Evolutionary conservation across 2,888 invertebrate species (phyloP), one percentile per base, ranked within the genome.

Genomic region (Agonopterix arenella): DNA sequence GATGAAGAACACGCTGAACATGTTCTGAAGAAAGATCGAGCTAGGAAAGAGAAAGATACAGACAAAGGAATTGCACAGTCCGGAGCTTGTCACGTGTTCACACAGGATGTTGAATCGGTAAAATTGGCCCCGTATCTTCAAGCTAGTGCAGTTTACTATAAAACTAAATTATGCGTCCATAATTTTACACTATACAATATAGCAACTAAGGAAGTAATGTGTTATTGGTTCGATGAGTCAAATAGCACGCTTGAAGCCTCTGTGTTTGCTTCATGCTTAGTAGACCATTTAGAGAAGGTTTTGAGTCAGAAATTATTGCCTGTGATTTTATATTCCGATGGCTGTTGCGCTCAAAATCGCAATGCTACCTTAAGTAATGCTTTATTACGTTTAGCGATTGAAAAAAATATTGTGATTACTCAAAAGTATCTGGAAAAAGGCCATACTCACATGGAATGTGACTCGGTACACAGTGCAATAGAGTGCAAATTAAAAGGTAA

Each of bases 381-480:
- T 49, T 48, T 58, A 47, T 54, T 62, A 52, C 52, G 53, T 41
- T 51, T 60, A 50, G 53, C 60, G 11, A 56, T 61, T 45, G 56
- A 60, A 50, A 56, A 60, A 44, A 53, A 60, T 46, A 48, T 52
- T 13, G 48, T 51, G 42, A 53, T 55, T 45, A 58, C 55, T 28
- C 62, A 60, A 51, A 62, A 62, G 42, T 61, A 55, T 45, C 46
- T 61, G 40, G 60, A 59, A 51, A 60, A 62, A 47, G 62, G 59
- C 9, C 59, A 62, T 49, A 59, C 60, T n/a, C 60, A 58, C 10
- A 59, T 60, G 55, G 60, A 61, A 45, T 59, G 55, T 11, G 76
- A 79, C 53, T 70, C 67, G 1, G 65, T 74, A 8, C 75, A 79
- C 55, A 60, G 62, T 47, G 53, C 54, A 2, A 69, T 77, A 44